Base-by-base conservation (phyloP, 2,113 vertebrate species). In the Hemibagrus wyckioides region DNA sequence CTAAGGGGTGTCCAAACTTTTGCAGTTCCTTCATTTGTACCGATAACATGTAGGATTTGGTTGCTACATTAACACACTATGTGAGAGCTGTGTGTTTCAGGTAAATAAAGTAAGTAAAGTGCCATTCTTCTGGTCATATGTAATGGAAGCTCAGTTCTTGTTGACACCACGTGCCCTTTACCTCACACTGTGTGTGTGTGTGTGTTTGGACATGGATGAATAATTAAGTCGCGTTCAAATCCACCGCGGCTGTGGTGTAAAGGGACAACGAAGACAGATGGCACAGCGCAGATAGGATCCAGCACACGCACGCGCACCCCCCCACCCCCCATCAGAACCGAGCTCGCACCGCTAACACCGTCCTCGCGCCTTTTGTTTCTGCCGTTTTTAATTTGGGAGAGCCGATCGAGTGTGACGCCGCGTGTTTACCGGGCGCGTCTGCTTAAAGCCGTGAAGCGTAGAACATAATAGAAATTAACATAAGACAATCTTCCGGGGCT, bases 271-370 rank as follows among this genome's bases (percentile, higher is more conserved):
- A n/a, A 94, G 96, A 97, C 98, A 99, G 97, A 98, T 99, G 98
- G 97, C 97, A 95, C 96, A 94, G 97, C 94, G 96, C 96, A 97
- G 97, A 98, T 98, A 98, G 96, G 96, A 96, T 95, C 94, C 95
- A 92, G 90, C 90, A 96, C 95, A 15, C 94, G 95, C 95, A 95
- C 96, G 95, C 95, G 28, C 84, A 6, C 80, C 3, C 52, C 50
- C 30, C 75, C 75, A 13, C 4, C 28, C 15, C 76, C 85, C 50
- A 36, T 33, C 41, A 83, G 41, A 71, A 50, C 61, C 41, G 15
- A 33, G 41, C 39, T 48, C 33, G 59, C 39, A 36, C 80, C 56
- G 36, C 76, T 94, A 93, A 93, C 94, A 92, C 82, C 93, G 92
- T 93, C 93, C 93, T 92, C 80, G 50, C 83, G 90, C 93, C 90